Base-by-base conservation (phyloP, 2,888 invertebrate species). In the Lingula anatina region DNA sequence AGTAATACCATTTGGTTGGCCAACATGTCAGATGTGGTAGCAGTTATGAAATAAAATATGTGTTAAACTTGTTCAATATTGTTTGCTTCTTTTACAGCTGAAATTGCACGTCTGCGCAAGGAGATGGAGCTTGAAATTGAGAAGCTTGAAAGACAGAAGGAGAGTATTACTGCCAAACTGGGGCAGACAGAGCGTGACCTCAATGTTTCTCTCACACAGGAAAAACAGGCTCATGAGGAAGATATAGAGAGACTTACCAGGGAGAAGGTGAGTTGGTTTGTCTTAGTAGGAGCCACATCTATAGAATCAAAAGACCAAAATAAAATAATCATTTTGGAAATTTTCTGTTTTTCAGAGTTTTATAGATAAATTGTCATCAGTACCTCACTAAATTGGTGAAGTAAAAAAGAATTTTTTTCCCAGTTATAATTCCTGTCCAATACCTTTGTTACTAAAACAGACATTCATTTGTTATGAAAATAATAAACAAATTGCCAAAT, bases 121-220 rank as follows among this genome's bases (percentile, higher is more conserved):
- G 73, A 77, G 59, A 71, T 75, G 54, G 73, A 73, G 42, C 50
- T 66, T 26, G 76, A 73, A 59, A 57, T 66, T 12, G 73, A 75
- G 52, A 70, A 72, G 51, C 65, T 69, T 45, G 76, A 76, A 43
- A 60, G 70, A 46, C 63, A 67, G 47, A 68, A 72, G 41, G 83
- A 83, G 59, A 81, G 85, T 2, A 78, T 93, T 42, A 90, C 90
- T 66, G 87, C 89, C 70, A 85, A 88, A 43, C 79, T 92, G 67
- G 88, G 86, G 59, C 87, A 89, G 66, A 85, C 87, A 1, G 78
- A 78, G 59, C 68, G 75, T 48, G 78, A 79, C 57, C 68, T 76
- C 46, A 70, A 71, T 60, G 53, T 71, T 53, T 66, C 73, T 4
- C 59, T 78, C 26, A 69, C 71, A n/a, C 75, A 77, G 59, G 74